Evolutionary conservation across 1,140 invertebrate species (phyloP).

Genomic region (Scaptomyza hsui): DNA sequence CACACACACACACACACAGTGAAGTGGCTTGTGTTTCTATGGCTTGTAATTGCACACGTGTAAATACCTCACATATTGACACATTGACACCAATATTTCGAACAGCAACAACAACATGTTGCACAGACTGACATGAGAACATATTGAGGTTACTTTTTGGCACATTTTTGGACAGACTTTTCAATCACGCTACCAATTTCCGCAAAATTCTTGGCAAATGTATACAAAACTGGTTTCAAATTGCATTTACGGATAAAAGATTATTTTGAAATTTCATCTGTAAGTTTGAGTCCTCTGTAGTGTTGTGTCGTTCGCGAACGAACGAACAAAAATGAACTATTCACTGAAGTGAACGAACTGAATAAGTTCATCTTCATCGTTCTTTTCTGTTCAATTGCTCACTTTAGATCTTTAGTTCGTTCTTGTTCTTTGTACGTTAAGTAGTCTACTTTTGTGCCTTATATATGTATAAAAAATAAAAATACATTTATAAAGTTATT

Average conservation of each 20-base stretch:
- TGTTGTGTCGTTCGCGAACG: no score
- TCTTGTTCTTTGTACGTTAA: no score
- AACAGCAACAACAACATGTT: conserved; percentile 34
- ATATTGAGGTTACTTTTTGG: conserved; percentile 60
- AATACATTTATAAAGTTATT: no score
- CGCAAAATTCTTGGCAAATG: neutral
- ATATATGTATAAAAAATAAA: no score
- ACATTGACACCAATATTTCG: conserved; percentile 76
- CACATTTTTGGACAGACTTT: conserved; percentile 60
- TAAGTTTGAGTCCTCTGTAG: no score
- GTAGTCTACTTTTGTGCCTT: no score
- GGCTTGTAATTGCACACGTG: conserved; percentile 78
- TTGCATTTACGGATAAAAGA: neutral
- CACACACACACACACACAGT: neutral
- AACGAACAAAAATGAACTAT: no score
- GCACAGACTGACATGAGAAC: conserved; percentile 38
- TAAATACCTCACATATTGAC: conserved; percentile 76
- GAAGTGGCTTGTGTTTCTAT: conserved; percentile 50
- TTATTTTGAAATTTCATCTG: neutral
- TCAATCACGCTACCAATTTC: conserved; percentile 21
- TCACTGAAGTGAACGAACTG: no score
- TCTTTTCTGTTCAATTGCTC: no score
- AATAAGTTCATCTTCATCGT: no score
- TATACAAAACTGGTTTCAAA: neutral
- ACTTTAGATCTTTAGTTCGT: no score